Evolutionary conservation across 2,113 vertebrate genomes (phyloP).

Genomic region (Cynopterus brachyotis): DNA sequence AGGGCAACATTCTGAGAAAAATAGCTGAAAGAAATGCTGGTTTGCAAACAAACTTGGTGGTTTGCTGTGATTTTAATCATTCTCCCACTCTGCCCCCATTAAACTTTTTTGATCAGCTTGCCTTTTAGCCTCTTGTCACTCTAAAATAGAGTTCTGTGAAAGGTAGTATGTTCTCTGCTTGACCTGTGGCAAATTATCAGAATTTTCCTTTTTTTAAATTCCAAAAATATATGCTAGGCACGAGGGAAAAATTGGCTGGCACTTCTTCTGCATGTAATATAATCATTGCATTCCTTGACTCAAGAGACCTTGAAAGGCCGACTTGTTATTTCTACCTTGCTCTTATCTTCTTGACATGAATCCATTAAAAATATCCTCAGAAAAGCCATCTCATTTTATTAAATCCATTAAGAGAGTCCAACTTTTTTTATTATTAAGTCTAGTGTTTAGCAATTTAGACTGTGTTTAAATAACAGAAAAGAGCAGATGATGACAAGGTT

Average conservation of each 20-base stretch:
- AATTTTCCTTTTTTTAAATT: slow-evolving; percentile 27
- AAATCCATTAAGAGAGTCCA: not conserved
- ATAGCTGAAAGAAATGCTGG: slow-evolving; percentile 18
- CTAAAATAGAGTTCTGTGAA: not conserved
- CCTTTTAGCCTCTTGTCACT: not conserved
- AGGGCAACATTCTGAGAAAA: slow-evolving; percentile 30
- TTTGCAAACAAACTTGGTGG: not conserved
- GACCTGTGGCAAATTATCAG: not conserved
- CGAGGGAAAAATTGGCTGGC: not conserved
- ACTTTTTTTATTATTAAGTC: slow-evolving; percentile 40
- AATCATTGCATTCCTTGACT: not conserved
- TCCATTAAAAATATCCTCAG: not conserved
- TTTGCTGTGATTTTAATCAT: not conserved
- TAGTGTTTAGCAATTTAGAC: not conserved
- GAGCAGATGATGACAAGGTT: not conserved
- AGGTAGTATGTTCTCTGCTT: not conserved
- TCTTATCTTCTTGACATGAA: not conserved
- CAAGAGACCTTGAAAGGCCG: not conserved
- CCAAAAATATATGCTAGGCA: not conserved
- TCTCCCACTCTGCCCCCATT: not conserved
- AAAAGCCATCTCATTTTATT: not conserved
- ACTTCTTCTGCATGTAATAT: not conserved
- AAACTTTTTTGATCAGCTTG: not conserved
- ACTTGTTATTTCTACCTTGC: not conserved
- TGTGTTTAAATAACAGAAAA: slow-evolving; percentile 42